Evolutionary conservation across 2,113 vertebrate species (phyloP), one percentile per base, ranked within the genome.

Genomic region (Craseonycteris thonglongyai): DNA sequence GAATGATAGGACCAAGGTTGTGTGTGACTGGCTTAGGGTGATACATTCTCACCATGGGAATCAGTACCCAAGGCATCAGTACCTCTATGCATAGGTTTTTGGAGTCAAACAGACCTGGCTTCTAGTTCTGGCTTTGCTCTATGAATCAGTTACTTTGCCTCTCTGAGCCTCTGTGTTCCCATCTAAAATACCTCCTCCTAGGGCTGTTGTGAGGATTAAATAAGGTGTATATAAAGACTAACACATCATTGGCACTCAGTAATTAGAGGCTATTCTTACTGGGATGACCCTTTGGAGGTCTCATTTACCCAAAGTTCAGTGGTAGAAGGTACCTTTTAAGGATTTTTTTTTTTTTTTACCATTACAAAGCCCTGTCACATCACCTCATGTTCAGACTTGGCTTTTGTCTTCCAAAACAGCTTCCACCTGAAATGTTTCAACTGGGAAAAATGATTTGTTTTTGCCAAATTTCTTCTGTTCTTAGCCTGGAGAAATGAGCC

Each of bases 391-490:
- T 94, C 30, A 80, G 21, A 28, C 24, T 91, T 92, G 59, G 35
- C n/a, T 88, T 22, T 65, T 89, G 33, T 68, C 26, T 94, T 95
- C 30, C 47, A 92, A 80, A 94, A 80, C 30, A 82, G 66, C 68
- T 87, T 95, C 75, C 45, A 33, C 69, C 66, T 89, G 42, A 96
- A 95, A 82, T 90, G 35, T 92, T 96, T 96, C 63, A 92, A 21
- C 6, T 95, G 59, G 47, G 59, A 58, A 72, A 83, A 69, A 84
- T 0, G 0, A n/a, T 78, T 95, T 74, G 38, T 66, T 90, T 95
- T 96, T 90, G 69, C 75, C 59, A 90, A 51, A 84, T 96, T 90
- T 96, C 72, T 47, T 94, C 51, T 68, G 30, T 93, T 75, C 59
- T 90, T 96, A 92, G 35, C 76, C 42, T 71, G 18, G 28, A 94